These are phyloP conservation scores for Acleris sparsana DNA, from an alignment of 2,888 invertebrate genomes.

Conservation along the genomic window DNA sequence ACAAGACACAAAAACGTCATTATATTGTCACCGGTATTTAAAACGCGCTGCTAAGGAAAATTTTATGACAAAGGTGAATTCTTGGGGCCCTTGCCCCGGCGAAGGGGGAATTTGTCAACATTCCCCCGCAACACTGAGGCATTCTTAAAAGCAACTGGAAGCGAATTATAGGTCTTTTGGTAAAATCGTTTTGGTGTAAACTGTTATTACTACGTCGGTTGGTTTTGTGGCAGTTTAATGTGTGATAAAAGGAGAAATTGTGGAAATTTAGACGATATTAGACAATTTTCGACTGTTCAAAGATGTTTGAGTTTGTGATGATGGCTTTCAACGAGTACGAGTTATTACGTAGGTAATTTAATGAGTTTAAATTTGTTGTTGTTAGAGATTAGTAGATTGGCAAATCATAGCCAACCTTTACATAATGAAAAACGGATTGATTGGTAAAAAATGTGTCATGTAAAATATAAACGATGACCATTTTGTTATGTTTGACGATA, in stretches of 20 bases:
- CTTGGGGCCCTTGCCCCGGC: constrained; percentile 37
- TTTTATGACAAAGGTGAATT: constrained; percentile 51
- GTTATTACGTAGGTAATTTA: too few relatives aligned
- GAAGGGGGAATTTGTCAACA: constrained; percentile 46
- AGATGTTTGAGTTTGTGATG: too few relatives aligned
- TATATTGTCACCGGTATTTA: constrained; percentile 41
- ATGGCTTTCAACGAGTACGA: too few relatives aligned
- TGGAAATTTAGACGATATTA: neutral
- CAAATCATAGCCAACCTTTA: too few relatives aligned
- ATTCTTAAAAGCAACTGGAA: constrained; percentile 50
- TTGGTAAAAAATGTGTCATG: too few relatives aligned
- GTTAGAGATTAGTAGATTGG: too few relatives aligned
- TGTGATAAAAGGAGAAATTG: constrained; percentile 11
- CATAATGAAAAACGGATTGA: too few relatives aligned
- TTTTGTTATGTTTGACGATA: too few relatives aligned
- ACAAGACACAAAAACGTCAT: constrained; percentile 15
- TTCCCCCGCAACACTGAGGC: constrained; percentile 45
- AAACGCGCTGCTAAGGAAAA: constrained; percentile 45
- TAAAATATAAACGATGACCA: too few relatives aligned
- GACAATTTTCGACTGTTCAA: too few relatives aligned
- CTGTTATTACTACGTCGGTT: constrained; percentile 15
- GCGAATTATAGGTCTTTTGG: constrained; percentile 38
- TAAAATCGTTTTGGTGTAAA: constrained; percentile 23
- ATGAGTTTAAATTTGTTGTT: too few relatives aligned
- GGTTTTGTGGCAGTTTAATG: constrained; percentile 18